Evolutionary conservation across 2,888 invertebrate species (phyloP).

Genomic region (Hartigia nigra): DNA sequence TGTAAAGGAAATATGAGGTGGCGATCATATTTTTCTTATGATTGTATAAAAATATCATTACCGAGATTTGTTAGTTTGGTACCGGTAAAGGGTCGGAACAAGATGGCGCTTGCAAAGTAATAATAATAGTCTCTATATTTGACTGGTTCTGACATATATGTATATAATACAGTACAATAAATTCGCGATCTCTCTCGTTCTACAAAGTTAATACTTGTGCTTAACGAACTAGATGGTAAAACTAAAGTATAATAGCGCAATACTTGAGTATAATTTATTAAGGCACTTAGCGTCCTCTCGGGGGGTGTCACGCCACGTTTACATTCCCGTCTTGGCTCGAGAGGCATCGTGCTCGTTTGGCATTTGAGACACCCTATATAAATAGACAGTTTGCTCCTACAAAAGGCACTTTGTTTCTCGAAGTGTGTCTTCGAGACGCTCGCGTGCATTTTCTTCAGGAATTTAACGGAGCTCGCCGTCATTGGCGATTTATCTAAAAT

Average conservation of each 20-base stretch:
- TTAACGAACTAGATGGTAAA: slow-evolving; percentile 2
- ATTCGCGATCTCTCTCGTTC: slow-evolving; percentile 5
- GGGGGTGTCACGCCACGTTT: slow-evolving; percentile 61
- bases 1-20: background rate
- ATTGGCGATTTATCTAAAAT: background rate
- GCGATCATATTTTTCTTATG: background rate
- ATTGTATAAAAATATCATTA: background rate
- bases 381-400: slow-evolving; percentile 63
- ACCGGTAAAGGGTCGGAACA: background rate
- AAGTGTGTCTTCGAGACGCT: background rate
- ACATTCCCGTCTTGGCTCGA: slow-evolving; percentile 51
- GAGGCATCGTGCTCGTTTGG: slow-evolving; percentile 58
- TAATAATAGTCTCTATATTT: background rate
- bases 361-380: slow-evolving; percentile 61
- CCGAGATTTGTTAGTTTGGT: background rate
- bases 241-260: slow-evolving; percentile 19
- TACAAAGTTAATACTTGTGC: slow-evolving; percentile 5
- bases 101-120: background rate
- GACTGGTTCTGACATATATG: background rate
- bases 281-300: slow-evolving; percentile 57
- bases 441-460: background rate
- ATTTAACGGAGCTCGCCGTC: background rate
- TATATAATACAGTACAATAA: slow-evolving; percentile 2
- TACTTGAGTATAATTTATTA: slow-evolving; percentile 59
- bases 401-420: slow-evolving; percentile 57